Conservation (phyloP, 2,797 vertebrate species). For the Tarsius wallacei region DNA sequence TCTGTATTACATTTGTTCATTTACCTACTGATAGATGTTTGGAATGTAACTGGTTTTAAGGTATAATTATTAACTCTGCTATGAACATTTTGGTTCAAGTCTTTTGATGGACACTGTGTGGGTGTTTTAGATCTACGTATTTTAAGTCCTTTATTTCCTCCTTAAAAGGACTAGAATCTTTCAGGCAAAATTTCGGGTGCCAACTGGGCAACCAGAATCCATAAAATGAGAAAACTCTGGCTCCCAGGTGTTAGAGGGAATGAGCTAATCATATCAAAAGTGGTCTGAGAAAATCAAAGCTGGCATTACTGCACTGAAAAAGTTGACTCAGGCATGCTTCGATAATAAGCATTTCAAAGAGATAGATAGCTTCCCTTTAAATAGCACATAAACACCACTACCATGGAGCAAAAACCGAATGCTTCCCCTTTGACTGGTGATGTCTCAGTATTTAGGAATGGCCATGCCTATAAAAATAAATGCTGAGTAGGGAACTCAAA, state of each 20-base stretch:
- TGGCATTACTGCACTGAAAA: not conserved
- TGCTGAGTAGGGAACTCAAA: not conserved
- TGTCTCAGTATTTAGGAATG: slow-evolving; percentile 24
- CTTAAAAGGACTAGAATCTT: not conserved
- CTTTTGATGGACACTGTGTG: not conserved
- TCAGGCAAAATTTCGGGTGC: slow-evolving; percentile 29
- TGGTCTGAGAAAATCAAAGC: slow-evolving; percentile 74
- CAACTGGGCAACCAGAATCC: not conserved
- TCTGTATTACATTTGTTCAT: not conserved
- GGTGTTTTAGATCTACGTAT: not conserved
- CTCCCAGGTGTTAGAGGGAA: not conserved
- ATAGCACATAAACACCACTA: slow-evolving; percentile 32
- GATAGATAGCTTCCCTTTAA: slow-evolving; percentile 47
- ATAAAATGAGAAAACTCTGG: not conserved
- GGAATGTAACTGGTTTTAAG: not conserved
- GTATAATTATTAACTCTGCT: not conserved
- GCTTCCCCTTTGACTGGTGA: not conserved
- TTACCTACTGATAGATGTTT: not conserved
- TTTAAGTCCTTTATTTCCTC: not conserved
- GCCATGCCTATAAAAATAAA: slow-evolving; percentile 57
- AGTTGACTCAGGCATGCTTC: not conserved
- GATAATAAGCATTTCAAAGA: slow-evolving; percentile 74
- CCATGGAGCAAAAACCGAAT: not conserved
- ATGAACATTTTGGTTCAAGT: not conserved
- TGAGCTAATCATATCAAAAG: slow-evolving; percentile 53